A percentile compares a stretch with the other conserved stretches of the same genome.
Conservation (phyloP, 2,797 vertebrate genomes). For the Lutjanus campechanus region DNA sequence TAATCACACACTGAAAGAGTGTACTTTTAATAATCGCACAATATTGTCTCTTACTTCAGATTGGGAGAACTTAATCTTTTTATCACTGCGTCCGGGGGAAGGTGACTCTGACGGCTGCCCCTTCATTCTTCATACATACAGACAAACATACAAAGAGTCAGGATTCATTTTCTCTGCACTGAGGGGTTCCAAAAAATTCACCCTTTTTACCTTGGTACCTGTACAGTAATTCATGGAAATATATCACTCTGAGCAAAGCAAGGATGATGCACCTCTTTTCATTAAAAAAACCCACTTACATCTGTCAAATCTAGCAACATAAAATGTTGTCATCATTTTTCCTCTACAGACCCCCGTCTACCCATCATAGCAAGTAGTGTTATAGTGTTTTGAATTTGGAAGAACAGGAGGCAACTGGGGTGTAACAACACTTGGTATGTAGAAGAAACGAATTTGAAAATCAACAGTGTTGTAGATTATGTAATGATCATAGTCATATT, state of each 20-base stretch:
- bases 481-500: neutral
- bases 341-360: neutral
- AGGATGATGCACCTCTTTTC: neutral
- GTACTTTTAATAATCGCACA: neutral
- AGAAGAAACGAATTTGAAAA: too few relatives aligned
- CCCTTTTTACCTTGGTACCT: neutral
- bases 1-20: neutral
- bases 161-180: neutral
- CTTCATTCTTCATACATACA: conserved; percentile 46
- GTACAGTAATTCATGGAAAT: neutral
- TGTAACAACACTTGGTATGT: neutral
- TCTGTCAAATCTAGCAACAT: neutral
- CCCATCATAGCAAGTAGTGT: too few relatives aligned
- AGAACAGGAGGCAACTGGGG: neutral
- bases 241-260: neutral
- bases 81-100: neutral
- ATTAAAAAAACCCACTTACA: neutral
- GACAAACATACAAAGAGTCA: conserved; percentile 11
- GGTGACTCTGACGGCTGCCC: fast-evolving
- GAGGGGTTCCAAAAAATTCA: neutral
- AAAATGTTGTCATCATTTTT: neutral
- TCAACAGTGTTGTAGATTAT: neutral
- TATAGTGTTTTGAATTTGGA: neutral
- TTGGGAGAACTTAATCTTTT: conserved; percentile 38
- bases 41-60: conserved; percentile 57